Base-by-base conservation (phyloP, 2,888 invertebrate genomes). In the Stenurella melanura region DNA sequence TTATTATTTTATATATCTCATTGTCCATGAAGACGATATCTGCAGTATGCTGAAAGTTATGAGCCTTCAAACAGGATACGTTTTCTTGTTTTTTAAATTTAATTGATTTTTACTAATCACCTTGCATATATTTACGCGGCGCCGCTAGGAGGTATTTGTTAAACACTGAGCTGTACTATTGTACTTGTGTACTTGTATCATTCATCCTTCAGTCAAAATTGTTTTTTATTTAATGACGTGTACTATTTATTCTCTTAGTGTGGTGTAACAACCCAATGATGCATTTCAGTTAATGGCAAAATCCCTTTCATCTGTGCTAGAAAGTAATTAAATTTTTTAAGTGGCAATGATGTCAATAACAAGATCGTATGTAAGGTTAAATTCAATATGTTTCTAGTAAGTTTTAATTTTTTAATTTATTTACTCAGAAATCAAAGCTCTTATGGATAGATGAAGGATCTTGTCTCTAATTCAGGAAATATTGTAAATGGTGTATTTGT, bases 241-340 rank as follows among this genome's bases (percentile, higher is more conserved):
- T 50, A 6, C 6, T 50, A 50, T 15, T n/a, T 15, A 50, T 34
- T 6, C 7, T 34, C 30, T 34, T 34, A 34, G 6, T 50, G 50
- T 50, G 15, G 50, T 50, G 50, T 50, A 50, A 50, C n/a, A 50
- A n/a, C n/a, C 50, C 50, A 50, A 50, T n/a, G 50, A 17, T 50
- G 50, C n/a, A 50, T n/a, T 50, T 50, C 50, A 50, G n/a, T 50
- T n/a, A 50, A 50, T 50, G 15, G n/a, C n/a, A 50, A 50, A n/a
- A 50, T 50, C n/a, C n/a, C n/a, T 50, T 50, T 50, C 50, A n/a
- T 50, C 5, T 15, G 5, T n/a, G 50, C n/a, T 50, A 50, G 50
- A 50, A 50, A 50, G n/a, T 50, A 50, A n/a, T 42, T 11, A 42
- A 1, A n/a, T 50, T 50, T n/a, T 50, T 50, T 50, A 50, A 34